Evolutionary conservation across 2,797 vertebrate species (phyloP).

Genomic region (Rhincodon typus): DNA sequence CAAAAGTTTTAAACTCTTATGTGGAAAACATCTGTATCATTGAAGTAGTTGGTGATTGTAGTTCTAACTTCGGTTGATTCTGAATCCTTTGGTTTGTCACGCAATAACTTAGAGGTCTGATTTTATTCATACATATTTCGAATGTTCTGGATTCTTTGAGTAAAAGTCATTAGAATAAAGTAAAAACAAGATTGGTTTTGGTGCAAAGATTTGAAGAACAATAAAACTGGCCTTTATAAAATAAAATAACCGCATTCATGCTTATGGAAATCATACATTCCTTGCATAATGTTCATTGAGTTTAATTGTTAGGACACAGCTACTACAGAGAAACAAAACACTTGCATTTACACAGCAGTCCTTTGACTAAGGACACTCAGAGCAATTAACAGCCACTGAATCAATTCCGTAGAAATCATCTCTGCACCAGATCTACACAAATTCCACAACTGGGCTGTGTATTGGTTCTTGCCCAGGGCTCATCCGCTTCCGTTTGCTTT

Average conservation of each 20-base stretch:
- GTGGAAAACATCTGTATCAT: neutral
- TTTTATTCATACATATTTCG: neutral
- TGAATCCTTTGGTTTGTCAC: neutral
- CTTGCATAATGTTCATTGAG: neutral
- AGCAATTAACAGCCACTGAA: neutral
- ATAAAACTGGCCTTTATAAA: neutral
- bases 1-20: neutral
- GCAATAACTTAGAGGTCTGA: neutral
- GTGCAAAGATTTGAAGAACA: neutral
- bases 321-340: neutral
- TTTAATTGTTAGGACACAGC: neutral
- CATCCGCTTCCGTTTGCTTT: too few relatives aligned
- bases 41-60: neutral
- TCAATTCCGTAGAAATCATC: neutral
- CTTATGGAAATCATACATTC: neutral
- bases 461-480: too few relatives aligned
- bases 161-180: neutral
- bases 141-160: neutral
- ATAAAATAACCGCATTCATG: neutral
- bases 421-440: neutral
- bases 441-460: too few relatives aligned
- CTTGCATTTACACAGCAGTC: neutral
- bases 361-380: neutral
- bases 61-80: neutral
- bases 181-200: neutral